These are phyloP conservation scores for Venustaconcha ellipsiformis DNA, from an alignment of 1,140 invertebrate genomes.

Conservation along the genomic window DNA sequence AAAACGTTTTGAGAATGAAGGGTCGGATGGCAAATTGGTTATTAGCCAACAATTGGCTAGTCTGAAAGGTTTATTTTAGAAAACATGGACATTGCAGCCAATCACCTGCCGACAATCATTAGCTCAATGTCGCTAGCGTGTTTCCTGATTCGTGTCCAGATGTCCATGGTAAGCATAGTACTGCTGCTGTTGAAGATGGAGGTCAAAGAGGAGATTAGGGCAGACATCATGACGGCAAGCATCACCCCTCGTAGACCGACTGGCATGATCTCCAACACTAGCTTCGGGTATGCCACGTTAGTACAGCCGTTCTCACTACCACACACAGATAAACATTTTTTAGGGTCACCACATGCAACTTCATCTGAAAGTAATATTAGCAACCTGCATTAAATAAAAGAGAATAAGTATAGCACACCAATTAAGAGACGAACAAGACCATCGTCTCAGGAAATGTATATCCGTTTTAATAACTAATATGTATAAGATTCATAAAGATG, in stretches of 20 bases:
- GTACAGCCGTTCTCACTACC: conserved; percentile 60
- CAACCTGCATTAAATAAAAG: too few relatives aligned
- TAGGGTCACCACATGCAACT: conserved; percentile 67
- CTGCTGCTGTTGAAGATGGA: conserved; percentile 74
- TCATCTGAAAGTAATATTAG: conserved; percentile 52
- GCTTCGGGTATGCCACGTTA: conserved; percentile 64
- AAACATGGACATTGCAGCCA: too few relatives aligned
- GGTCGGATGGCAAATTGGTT: too few relatives aligned
- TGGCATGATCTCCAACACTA: conserved; percentile 65
- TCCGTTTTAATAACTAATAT: too few relatives aligned
- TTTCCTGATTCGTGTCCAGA: conserved; percentile 70
- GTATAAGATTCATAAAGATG: too few relatives aligned
- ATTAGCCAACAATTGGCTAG: too few relatives aligned
- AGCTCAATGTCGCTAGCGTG: conserved; percentile 70
- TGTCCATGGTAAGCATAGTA: conserved; percentile 74
- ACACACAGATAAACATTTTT: conserved; percentile 54
- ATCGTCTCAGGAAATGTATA: too few relatives aligned
- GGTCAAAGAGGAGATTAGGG: conserved; percentile 73
- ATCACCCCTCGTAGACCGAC: conserved; percentile 70
- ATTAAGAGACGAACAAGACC: too few relatives aligned
- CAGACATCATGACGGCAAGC: conserved; percentile 74
- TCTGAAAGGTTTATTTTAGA: too few relatives aligned
- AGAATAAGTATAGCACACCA: too few relatives aligned
- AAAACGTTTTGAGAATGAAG: too few relatives aligned
- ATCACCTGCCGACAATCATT: conserved; percentile 71